Base-by-base conservation (phyloP, 2,797 vertebrate genomes). In the Platalea minor region DNA sequence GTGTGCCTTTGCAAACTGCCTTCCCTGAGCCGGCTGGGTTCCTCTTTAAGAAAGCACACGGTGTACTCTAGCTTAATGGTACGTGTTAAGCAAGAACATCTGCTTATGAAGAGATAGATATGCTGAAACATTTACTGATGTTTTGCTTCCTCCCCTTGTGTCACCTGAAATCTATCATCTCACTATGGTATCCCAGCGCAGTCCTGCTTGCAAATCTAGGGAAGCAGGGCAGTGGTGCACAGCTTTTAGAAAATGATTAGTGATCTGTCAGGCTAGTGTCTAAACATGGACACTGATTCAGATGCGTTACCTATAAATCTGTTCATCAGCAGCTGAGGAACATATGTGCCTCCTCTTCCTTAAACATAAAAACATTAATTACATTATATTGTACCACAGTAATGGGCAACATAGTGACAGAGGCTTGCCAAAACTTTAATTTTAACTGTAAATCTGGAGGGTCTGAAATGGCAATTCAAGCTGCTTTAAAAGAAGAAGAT, bases 351-450 rank as follows among this genome's bases (percentile, higher is more conserved):
- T 94, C 78, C 89, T 97, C 94, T 97, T 90, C 86, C 92, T 97
- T 96, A 95, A 96, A 96, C 96, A 97, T 95, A 96, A 97, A 97
- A 96, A 90, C 97, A 97, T 97, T 97, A 97, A 97, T 97, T 97
- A 97, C 76, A 41, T 92, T 96, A 82, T 88, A 96, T 94, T 94
- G 92, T 96, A 94, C 86, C 92, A 80, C 18, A 67, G 94, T 92
- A 96, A 97, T 69, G 94, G 95, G 95, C 89, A 91, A 56, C 21
- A 3, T 1, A 48, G 95, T 89, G 94, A 90, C 85, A 87, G 95
- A 89, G 84, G 77, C 92, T 97, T 96, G 96, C 94, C 96, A 96
- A 90, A 95, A 92, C 77, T 85, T 93, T 95, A 97, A 95, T 97
- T 96, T 96, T 97, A 91, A 93, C 92, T 6, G 33, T 97, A 97